Evolutionary conservation across 2,113 vertebrate genomes (phyloP).

Genomic region (Trogon melanurus): DNA sequence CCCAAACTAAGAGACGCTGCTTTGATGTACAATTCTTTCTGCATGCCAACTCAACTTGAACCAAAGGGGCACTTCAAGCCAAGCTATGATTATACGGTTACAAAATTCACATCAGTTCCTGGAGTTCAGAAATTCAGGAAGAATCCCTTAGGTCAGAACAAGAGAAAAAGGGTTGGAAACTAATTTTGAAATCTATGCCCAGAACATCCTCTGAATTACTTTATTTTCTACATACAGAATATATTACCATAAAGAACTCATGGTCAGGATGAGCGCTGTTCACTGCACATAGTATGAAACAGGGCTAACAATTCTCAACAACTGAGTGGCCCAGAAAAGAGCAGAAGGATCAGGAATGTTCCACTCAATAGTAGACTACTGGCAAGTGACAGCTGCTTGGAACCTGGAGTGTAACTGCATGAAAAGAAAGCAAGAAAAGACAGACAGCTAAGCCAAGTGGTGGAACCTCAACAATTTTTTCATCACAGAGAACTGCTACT

Average conservation of each 20-base stretch:
- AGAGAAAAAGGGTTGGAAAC: neutral
- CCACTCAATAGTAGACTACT: accelerated
- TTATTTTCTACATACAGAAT: neutral
- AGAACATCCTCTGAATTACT: neutral
- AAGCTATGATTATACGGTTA: neutral
- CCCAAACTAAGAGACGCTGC: neutral
- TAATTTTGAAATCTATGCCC: neutral
- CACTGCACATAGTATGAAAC: neutral
- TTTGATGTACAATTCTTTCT: neutral
- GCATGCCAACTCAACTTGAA: neutral
- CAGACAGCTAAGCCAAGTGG: neutral
- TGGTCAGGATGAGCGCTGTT: neutral
- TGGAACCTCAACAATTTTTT: neutral
- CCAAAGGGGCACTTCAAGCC: neutral
- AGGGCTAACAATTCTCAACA: neutral
- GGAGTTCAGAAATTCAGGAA: neutral
- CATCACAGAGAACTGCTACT: neutral
- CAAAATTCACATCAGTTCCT: neutral
- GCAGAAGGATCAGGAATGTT: neutral
- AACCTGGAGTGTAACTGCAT: neutral
- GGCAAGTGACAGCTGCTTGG: neutral
- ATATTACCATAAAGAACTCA: neutral
- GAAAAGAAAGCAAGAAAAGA: neutral
- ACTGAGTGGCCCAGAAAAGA: neutral
- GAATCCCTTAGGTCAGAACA: neutral